These are phyloP conservation scores for Perdita meconis DNA, from an alignment of 2,888 invertebrate genomes.

Conservation along the genomic window DNA sequence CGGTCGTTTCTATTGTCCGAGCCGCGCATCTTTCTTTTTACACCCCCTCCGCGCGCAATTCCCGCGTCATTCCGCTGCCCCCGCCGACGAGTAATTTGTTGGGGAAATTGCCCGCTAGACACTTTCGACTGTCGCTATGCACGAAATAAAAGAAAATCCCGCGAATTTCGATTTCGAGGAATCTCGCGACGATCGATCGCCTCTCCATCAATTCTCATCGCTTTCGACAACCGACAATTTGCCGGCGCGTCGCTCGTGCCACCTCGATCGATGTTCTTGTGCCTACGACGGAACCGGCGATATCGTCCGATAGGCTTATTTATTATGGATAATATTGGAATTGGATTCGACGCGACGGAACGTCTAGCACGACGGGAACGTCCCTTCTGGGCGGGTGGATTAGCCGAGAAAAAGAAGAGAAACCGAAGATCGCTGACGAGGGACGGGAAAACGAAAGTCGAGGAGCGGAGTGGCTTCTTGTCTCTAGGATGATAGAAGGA, in stretches of 20 bases:
- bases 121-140: conserved; percentile 16
- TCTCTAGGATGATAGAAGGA: conserved; percentile 45
- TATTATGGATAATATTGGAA: conserved; percentile 75
- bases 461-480: conserved; percentile 41
- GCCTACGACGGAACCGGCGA: not conserved
- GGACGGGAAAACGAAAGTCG: conserved; percentile 38
- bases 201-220: not conserved
- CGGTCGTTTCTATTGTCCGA: conserved; percentile 39
- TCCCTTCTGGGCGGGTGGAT: conserved; percentile 23
- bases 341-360: conserved; percentile 64
- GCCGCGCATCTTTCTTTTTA: not conserved
- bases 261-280: not conserved
- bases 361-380: conserved; percentile 1
- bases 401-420: conserved; percentile 12
- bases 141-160: not conserved
- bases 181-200: conserved; percentile 8
- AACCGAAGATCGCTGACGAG: conserved; percentile 21
- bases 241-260: not conserved
- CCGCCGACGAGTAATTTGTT: conserved; percentile 36
- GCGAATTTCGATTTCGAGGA: not conserved
- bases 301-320: conserved; percentile 57
- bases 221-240: conserved; percentile 5
- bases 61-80: too few species aligned
- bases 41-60: not conserved
- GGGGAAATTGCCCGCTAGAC: conserved; percentile 40